These are phyloP conservation scores for Aramus guarauna DNA, from an alignment of 2,113 vertebrate species.

Conservation along the genomic window DNA sequence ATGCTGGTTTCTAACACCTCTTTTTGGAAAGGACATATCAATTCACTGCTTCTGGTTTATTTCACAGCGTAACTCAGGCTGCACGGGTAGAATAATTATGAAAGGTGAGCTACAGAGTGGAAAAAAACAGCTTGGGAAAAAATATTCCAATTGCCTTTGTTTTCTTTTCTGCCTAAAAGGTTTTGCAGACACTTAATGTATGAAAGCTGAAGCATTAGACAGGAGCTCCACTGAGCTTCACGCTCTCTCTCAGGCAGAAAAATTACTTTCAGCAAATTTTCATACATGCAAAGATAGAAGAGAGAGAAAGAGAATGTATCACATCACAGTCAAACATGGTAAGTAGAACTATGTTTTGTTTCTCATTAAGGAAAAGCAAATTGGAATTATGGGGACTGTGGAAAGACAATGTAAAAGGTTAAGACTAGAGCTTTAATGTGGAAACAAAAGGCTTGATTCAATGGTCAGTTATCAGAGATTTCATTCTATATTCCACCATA, in stretches of 20 bases:
- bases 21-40: not conserved
- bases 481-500: not conserved
- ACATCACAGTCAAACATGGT: not conserved
- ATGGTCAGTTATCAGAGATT: not conserved
- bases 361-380: not conserved
- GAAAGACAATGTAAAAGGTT: not conserved
- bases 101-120: not conserved
- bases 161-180: slow-evolving; percentile 14
- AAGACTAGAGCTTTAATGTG: not conserved
- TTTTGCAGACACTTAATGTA: slow-evolving; percentile 1
- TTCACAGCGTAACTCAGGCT: not conserved
- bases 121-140: not conserved
- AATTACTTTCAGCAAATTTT: not conserved
- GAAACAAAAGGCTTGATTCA: not conserved
- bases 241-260: not conserved
- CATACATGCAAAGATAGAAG: not conserved
- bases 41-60: not conserved
- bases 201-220: slow-evolving; percentile 19
- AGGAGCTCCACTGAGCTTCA: not conserved
- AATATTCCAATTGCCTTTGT: not conserved
- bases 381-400: not conserved
- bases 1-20: not conserved
- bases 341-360: not conserved
- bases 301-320: not conserved
- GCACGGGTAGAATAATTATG: not conserved